Evolutionary conservation across 2,113 vertebrate genomes (phyloP), one percentile per base, ranked within the genome.

Genomic region (Sylvia atricapilla): DNA sequence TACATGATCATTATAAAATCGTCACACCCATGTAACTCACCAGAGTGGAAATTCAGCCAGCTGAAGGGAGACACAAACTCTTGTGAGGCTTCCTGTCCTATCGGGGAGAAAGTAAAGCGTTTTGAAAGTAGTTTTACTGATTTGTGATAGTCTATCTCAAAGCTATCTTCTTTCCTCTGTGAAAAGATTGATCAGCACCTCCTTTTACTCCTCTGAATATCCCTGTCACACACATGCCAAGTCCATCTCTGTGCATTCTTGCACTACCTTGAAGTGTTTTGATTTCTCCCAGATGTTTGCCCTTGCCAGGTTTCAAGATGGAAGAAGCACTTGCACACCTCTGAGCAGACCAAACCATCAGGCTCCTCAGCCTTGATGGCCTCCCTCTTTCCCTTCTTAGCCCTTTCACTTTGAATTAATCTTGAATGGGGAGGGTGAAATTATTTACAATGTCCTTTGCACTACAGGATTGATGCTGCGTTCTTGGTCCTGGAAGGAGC

Each of bases 401-500:
- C 27, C n/a, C 24, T 66, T 43, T 41, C 46, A 59, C 25, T 46
- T 41, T 24, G 44, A 39, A 22, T 31, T 17, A 24, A 21, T 37
- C 27, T 17, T 18, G 52, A 35, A 2, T 0, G 2, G 13, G 19
- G 44, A 86, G 7, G 50, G 59, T 30, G 46, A 60, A 59, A 12
- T 2, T 1, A 16, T 82, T 64, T 15, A 8, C 39, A 4, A 2
- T 0, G 0, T n/a, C 31, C 62, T 55, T 58, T 62, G 46, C 12
- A 9, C 24, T 4, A 2, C 8, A 9, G 41, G 68, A 3, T 14
- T 11, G 1, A 15, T 0, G 4, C 35, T 50, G 50, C 13, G 35
- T 49, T 16, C 43, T 50, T 0, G 1, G 33, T 11, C 3, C 35
- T 84, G 60, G 80, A 87, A 92, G 89, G 91, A 81, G 91, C 74